Conservation (phyloP, 2,888 invertebrate species). For the Ischnus inquisitorius region DNA sequence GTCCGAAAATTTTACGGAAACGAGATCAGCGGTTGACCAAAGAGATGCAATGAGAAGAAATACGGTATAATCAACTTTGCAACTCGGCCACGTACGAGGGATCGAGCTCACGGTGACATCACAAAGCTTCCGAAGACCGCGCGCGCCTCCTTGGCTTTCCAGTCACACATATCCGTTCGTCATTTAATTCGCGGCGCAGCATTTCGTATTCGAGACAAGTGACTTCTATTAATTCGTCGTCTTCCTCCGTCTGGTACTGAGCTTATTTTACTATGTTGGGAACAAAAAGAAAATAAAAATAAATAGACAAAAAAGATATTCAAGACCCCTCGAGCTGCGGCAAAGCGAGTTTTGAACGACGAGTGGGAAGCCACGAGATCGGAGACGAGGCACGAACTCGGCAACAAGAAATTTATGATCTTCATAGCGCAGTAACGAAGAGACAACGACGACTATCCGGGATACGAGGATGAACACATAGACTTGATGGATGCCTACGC, state of each 20-base stretch:
- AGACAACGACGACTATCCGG: slow-evolving; percentile 19
- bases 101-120: slow-evolving; percentile 41
- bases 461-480: slow-evolving; percentile 12
- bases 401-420: slow-evolving; percentile 39
- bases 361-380: slow-evolving; percentile 22
- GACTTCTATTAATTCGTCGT: slow-evolving; percentile 12
- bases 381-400: slow-evolving; percentile 17
- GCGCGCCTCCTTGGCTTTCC: slow-evolving; percentile 44
- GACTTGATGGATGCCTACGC: slow-evolving; percentile 9
- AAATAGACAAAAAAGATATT: slow-evolving; percentile 52
- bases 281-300: not conserved
- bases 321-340: slow-evolving; percentile 67
- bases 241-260: slow-evolving; percentile 71
- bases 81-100: slow-evolving; percentile 52
- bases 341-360: slow-evolving; percentile 17
- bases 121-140: slow-evolving; percentile 40
- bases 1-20: not conserved
- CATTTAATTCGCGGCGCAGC: slow-evolving; percentile 40
- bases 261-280: slow-evolving; percentile 73
- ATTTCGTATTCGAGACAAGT: slow-evolving; percentile 34
- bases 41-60: slow-evolving; percentile 12
- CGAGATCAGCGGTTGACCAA: slow-evolving; percentile 24
- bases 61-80: slow-evolving; percentile 24
- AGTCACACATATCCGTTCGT: slow-evolving; percentile 49
- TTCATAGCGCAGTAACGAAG: slow-evolving; percentile 20